Evolutionary conservation across 2,888 invertebrate species (phyloP).

Genomic region (Sarcophaga caerulescens): DNA sequence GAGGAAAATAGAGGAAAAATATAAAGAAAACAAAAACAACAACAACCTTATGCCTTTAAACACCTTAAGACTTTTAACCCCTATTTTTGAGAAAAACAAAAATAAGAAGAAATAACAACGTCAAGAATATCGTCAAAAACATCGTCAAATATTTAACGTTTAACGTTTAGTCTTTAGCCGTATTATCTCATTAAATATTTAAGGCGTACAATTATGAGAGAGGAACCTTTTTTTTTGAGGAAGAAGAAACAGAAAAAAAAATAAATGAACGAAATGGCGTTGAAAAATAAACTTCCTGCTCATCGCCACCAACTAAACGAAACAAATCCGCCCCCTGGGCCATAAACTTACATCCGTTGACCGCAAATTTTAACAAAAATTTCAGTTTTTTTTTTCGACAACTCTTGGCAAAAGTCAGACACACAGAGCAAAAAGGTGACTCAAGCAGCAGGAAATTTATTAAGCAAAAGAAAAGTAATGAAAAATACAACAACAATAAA

Average conservation of each 20-base stretch:
- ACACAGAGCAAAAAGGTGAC: no score
- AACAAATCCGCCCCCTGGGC: slow-evolving; percentile 39
- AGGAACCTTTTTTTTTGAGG: no score
- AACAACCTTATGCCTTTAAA: no score
- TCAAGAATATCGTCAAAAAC: no score
- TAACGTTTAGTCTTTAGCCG: neutral
- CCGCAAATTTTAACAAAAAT: slow-evolving; percentile 8
- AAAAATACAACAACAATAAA: no score
- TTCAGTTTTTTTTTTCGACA: neutral
- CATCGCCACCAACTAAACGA: slow-evolving; percentile 18
- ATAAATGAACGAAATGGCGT: neutral
- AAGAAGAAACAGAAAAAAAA: neutral
- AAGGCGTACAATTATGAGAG: slow-evolving; percentile 17
- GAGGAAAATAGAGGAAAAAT: no score
- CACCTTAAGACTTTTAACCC: no score
- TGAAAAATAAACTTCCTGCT: neutral
- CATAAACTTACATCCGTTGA: slow-evolving; percentile 17
- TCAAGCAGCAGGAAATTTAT: no score
- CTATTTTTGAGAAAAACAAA: no score
- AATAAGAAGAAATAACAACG: no score
- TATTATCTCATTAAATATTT: slow-evolving; percentile 44
- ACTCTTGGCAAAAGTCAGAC: neutral
- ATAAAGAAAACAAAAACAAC: no score
- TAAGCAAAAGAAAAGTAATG: no score
- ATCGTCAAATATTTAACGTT: slow-evolving; percentile 1